These are phyloP conservation scores for Calidris pugnax DNA, from an alignment of 2,113 vertebrate genomes.

Conservation along the genomic window DNA sequence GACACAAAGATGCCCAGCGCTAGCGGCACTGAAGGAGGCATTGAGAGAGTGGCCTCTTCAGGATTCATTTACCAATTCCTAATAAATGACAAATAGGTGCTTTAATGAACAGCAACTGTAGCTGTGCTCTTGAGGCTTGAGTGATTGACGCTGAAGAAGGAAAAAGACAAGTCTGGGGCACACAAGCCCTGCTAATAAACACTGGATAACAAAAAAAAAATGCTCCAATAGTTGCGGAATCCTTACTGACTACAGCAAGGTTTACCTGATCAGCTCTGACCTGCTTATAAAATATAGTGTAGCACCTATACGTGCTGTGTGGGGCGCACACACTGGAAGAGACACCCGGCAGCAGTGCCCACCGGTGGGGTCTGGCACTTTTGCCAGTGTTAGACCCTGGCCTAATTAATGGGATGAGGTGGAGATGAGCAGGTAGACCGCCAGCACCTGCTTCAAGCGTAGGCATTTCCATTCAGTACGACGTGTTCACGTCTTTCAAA, in stretches of 20 bases:
- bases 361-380: not conserved
- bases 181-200: not conserved
- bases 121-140: not conserved
- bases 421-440: not conserved
- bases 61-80: not conserved
- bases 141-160: not conserved
- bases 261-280: not conserved
- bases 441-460: not conserved
- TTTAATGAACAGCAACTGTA: not conserved
- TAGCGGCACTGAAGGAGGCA: not conserved
- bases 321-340: fast-evolving
- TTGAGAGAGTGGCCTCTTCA: not conserved
- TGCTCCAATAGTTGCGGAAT: not conserved
- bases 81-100: not conserved
- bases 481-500: not conserved
- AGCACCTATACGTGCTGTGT: fast-evolving
- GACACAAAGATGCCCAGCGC: not conserved
- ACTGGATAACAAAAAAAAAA: not conserved
- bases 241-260: not conserved
- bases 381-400: not conserved
- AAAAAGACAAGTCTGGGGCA: not conserved
- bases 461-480: not conserved
- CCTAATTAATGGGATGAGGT: not conserved
- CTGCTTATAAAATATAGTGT: not conserved
- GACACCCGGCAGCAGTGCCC: not conserved